These are phyloP conservation scores for Cheilosia variabilis DNA, from an alignment of 2,888 invertebrate genomes.

Conservation along the genomic window DNA sequence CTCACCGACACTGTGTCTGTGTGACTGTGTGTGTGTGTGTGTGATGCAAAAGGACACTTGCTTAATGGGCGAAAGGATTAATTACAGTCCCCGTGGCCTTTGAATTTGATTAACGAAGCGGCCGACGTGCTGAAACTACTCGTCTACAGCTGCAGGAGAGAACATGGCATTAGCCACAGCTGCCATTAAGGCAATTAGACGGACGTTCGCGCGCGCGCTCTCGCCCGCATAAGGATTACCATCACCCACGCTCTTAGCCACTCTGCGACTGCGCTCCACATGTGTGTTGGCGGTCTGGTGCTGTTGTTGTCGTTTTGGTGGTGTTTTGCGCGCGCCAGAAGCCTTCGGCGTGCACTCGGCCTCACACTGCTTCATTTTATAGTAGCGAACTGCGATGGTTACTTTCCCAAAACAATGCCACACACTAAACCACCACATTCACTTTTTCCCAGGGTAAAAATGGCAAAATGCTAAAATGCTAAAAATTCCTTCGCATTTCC, in stretches of 20 bases:
- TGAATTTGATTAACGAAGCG: constrained; percentile 74
- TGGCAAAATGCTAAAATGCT: constrained; percentile 1
- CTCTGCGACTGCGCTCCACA: not conserved
- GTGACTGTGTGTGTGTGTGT: not conserved
- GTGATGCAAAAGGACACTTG: constrained; percentile 71
- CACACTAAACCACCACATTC: constrained; percentile 54
- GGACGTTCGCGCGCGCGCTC: constrained; percentile 37
- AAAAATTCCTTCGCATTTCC: constrained; percentile 67
- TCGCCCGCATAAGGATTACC: constrained; percentile 69
- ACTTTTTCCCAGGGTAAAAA: constrained; percentile 58
- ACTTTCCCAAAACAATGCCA: constrained; percentile 71
- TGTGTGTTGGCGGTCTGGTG: constrained; percentile 59
- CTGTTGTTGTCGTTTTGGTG: constrained; percentile 7
- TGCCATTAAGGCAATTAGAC: constrained; percentile 75
- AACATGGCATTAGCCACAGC: constrained; percentile 62
- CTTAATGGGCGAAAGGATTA: constrained; percentile 75
- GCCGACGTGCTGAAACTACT: constrained; percentile 31
- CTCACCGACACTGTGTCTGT: constrained; percentile 8
- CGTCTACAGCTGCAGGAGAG: constrained; percentile 66
- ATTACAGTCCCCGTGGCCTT: constrained; percentile 76
- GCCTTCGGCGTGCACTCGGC: constrained; percentile 55
- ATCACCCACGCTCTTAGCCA: constrained; percentile 73
- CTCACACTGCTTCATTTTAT: constrained; percentile 48
- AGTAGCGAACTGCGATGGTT: constrained; percentile 53
- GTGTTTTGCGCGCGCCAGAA: constrained; percentile 13